A percentile compares a stretch with the other conserved stretches of the same genome.
Conservation (phyloP, 2,888 invertebrate species). For the Eilema griseolum region DNA sequence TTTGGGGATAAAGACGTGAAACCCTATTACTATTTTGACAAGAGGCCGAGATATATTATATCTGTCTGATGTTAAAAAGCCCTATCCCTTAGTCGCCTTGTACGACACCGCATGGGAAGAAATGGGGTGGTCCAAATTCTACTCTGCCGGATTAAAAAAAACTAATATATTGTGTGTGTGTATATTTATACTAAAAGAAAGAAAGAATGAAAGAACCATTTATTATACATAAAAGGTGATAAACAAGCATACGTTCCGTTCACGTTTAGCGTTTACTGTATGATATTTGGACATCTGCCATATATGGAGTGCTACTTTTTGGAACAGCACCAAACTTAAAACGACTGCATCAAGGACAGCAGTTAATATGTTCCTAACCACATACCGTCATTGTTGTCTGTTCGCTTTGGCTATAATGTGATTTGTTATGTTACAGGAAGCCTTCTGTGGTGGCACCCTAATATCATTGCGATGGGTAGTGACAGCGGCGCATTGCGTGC, state of each 20-base stretch:
- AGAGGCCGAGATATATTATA: too few relatives aligned
- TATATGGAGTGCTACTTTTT: background rate
- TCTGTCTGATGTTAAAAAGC: too few relatives aligned
- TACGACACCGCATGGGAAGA: too few relatives aligned
- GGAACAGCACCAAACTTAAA: background rate
- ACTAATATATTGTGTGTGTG: too few relatives aligned
- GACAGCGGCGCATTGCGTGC: constrained; percentile 95
- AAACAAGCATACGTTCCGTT: background rate
- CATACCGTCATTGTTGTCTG: background rate
- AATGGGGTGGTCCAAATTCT: too few relatives aligned
- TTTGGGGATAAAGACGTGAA: too few relatives aligned
- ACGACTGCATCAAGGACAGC: background rate
- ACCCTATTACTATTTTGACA: too few relatives aligned
- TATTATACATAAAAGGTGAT: background rate
- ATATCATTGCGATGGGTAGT: constrained; percentile 94
- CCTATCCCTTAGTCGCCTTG: too few relatives aligned
- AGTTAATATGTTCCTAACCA: background rate
- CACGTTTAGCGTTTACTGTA: background rate
- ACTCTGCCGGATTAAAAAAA: too few relatives aligned
- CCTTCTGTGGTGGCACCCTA: constrained; percentile 95
- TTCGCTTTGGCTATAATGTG: background rate
- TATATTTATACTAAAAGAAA: too few relatives aligned
- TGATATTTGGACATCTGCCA: background rate
- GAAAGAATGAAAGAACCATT: too few relatives aligned
- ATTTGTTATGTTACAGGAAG: constrained; percentile 87